Evolutionary conservation across 37 sponge, comb jelly and placozoan species (phyloP).

Genomic region (Aplysina aerophoba): DNA sequence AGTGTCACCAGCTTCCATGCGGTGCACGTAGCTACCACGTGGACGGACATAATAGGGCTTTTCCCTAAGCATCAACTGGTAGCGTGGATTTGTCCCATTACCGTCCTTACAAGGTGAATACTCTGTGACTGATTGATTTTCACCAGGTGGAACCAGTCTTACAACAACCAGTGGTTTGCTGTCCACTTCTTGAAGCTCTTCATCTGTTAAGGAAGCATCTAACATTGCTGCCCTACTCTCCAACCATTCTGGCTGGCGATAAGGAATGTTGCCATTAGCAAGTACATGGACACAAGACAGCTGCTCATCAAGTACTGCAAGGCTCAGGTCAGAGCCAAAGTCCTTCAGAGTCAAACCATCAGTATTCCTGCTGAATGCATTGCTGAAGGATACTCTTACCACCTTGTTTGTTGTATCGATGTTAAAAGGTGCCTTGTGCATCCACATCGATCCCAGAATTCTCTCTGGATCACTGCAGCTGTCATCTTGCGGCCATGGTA

Average conservation of each 20-base stretch:
- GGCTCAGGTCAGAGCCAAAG: not conserved
- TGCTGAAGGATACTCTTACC: not conserved
- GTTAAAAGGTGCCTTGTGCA: conserved; percentile 31
- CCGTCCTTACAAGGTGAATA: not conserved
- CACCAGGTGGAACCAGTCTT: not conserved
- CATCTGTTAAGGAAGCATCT: not conserved
- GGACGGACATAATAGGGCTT: conserved; percentile 25
- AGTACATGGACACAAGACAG: not conserved
- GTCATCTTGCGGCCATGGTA: not conserved
- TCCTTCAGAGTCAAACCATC: not conserved
- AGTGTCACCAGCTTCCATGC: not conserved
- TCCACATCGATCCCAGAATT: not conserved
- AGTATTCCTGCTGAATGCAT: too few species aligned
- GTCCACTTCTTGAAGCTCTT: not conserved
- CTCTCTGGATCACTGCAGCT: not conserved
- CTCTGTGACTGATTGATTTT: not conserved
- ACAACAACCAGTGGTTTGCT: not conserved
- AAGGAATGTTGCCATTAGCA: not conserved
- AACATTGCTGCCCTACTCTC: not conserved
- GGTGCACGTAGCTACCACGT: conserved; percentile 3
- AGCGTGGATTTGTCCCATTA: not conserved
- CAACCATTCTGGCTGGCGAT: not conserved
- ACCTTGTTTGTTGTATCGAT: not conserved
- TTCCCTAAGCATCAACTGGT: conserved; percentile 3
- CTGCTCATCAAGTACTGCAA: not conserved